Evolutionary conservation across 2,113 vertebrate species (phyloP).

Genomic region (Eurystomus gularis): DNA sequence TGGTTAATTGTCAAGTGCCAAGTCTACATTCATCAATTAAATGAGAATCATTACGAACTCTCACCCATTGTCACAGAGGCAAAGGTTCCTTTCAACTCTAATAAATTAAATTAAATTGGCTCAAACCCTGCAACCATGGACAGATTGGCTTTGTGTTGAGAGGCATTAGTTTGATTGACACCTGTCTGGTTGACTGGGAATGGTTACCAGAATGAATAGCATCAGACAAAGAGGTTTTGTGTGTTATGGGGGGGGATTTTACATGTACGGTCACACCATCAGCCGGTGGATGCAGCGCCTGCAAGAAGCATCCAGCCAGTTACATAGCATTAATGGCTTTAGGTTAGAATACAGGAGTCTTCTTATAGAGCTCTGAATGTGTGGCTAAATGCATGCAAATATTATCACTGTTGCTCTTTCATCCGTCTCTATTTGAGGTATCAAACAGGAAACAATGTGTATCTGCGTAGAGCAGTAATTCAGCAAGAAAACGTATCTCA

Average conservation of each 20-base stretch:
- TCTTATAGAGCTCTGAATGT: background rate
- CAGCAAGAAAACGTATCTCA: background rate
- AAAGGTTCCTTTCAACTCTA: slow-evolving; percentile 58
- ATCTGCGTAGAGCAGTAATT: background rate
- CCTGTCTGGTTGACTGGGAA: background rate
- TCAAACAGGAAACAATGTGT: background rate
- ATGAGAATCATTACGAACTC: slow-evolving; percentile 54
- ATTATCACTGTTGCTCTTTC: background rate
- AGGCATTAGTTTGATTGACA: slow-evolving; percentile 55
- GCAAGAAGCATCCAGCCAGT: background rate
- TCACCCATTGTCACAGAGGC: slow-evolving; percentile 50
- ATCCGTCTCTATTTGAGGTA: background rate
- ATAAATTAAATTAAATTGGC: slow-evolving; percentile 68
- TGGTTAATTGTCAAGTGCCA: slow-evolving; percentile 62
- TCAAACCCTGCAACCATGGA: slow-evolving; percentile 34
- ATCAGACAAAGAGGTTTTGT: background rate
- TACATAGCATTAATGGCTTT: background rate
- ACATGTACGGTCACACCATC: background rate
- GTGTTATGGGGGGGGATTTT: background rate
- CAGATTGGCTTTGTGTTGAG: slow-evolving; percentile 47
- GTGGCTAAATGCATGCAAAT: background rate
- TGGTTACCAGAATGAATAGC: background rate
- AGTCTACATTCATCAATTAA: slow-evolving; percentile 59
- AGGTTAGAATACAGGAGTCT: background rate
- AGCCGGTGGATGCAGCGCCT: background rate